Conservation (phyloP, 1,140 invertebrate species). For the Bombus terrestris region DNA sequence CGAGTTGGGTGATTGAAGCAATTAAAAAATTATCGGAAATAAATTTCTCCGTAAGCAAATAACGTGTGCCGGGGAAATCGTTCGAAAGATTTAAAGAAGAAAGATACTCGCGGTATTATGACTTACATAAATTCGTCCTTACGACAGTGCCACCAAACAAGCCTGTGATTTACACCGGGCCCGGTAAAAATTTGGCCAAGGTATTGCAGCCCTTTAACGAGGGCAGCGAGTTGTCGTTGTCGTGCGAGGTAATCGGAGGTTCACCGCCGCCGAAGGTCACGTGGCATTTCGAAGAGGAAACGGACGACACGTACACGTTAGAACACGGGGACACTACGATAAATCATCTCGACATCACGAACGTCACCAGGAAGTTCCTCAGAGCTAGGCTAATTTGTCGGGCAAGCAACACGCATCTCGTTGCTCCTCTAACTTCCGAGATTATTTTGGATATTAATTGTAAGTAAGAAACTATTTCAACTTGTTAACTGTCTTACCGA, state of each 20-base stretch:
- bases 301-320: slow-evolving; percentile 69
- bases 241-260: slow-evolving; percentile 86
- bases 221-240: slow-evolving; percentile 85
- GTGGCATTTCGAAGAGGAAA: slow-evolving; percentile 75
- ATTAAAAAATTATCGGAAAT: neutral
- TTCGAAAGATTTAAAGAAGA: neutral
- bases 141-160: slow-evolving; percentile 90
- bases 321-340: slow-evolving; percentile 70
- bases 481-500: neutral
- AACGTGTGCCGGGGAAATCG: neutral
- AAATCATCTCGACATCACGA: slow-evolving; percentile 74
- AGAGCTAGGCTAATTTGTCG: slow-evolving; percentile 79
- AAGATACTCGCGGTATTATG: neutral
- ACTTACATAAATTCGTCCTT: slow-evolving; percentile 29
- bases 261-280: slow-evolving; percentile 77
- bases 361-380: slow-evolving; percentile 78
- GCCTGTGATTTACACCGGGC: slow-evolving; percentile 90
- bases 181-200: slow-evolving; percentile 86
- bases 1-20: neutral
- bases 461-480: slow-evolving; percentile 76
- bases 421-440: slow-evolving; percentile 78
- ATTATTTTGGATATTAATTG: slow-evolving; percentile 84
- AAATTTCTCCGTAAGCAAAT: neutral
- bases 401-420: slow-evolving; percentile 83
- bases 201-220: slow-evolving; percentile 91